phyloP scores from a whole-genome alignment of 2,113 vertebrate genomes.

The Neolamprologus tretocephalus region DNA sequence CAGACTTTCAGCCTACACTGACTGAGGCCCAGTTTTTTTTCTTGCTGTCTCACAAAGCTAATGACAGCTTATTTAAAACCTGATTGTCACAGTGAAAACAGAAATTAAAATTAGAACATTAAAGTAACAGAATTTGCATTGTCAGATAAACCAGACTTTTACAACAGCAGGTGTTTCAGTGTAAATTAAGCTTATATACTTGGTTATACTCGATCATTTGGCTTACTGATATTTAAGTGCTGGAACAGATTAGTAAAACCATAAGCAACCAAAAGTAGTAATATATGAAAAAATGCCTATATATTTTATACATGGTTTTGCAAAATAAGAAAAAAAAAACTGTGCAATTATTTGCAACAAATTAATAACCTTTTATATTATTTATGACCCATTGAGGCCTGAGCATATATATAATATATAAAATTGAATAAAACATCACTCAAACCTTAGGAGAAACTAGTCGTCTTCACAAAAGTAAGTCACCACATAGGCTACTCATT shows the following conservation, averaged over 20 bases:
- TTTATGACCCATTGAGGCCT: not conserved
- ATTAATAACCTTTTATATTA: not conserved
- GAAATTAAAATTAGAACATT: not conserved
- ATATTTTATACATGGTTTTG: not conserved
- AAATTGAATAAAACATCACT: not conserved
- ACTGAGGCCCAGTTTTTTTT: constrained; percentile 16
- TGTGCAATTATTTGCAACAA: not conserved
- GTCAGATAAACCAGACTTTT: not conserved
- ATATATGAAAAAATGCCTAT: not conserved
- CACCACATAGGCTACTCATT: not conserved
- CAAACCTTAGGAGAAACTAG: not conserved
- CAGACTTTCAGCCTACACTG: not conserved
- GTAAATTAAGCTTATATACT: not conserved
- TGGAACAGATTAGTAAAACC: not conserved
- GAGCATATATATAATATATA: not conserved
- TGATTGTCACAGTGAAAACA: not conserved
- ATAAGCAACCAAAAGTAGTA: not conserved
- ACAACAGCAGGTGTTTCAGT: not conserved
- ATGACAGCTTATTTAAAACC: constrained; percentile 19
- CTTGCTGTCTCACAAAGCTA: constrained; percentile 4
- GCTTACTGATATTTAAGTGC: not conserved
- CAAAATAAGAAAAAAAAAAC: not conserved
- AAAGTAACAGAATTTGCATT: not conserved
- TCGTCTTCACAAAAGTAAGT: not conserved
- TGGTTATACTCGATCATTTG: not conserved